Evolutionary conservation across 2,888 invertebrate species (phyloP).

Genomic region (Synergus japonicus): DNA sequence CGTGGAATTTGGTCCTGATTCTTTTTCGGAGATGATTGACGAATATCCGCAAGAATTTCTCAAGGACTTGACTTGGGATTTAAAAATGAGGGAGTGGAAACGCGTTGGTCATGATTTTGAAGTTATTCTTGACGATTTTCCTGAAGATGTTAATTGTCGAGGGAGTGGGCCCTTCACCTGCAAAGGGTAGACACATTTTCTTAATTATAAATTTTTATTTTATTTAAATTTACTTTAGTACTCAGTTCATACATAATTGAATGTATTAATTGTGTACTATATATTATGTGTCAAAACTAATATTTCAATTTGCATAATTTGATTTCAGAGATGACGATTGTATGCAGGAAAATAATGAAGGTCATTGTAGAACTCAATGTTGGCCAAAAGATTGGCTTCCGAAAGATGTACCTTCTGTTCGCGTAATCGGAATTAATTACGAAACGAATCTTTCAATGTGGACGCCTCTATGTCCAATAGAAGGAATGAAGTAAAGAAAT

Average conservation of each 20-base stretch:
- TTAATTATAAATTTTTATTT: background rate
- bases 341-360: slow-evolving; percentile 63
- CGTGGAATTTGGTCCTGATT: slow-evolving; percentile 50
- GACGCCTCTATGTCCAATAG: slow-evolving; percentile 85
- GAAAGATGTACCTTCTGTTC: slow-evolving; percentile 85
- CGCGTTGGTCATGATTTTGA: slow-evolving; percentile 81
- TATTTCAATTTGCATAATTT: slow-evolving; percentile 17
- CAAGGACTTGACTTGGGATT: slow-evolving; percentile 79
- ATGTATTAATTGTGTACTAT: slow-evolving; percentile 3
- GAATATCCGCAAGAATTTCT: slow-evolving; percentile 76
- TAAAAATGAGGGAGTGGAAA: slow-evolving; percentile 80
- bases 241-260: background rate
- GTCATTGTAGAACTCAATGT: slow-evolving; percentile 83
- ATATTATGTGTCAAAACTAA: background rate
- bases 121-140: slow-evolving; percentile 83
- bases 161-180: slow-evolving; percentile 78
- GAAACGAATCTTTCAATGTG: slow-evolving; percentile 91
- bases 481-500: slow-evolving; percentile 75
- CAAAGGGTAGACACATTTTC: slow-evolving; percentile 72
- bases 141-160: slow-evolving; percentile 78
- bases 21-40: slow-evolving; percentile 59
- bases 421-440: slow-evolving; percentile 93
- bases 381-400: slow-evolving; percentile 98
- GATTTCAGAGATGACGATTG: slow-evolving; percentile 63
- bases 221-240: background rate